A percentile compares a stretch with the other conserved stretches of the same genome.
These are phyloP conservation scores for Entomyzon cyanotis DNA, from an alignment of 2,113 vertebrate species.

Conservation along the genomic window DNA sequence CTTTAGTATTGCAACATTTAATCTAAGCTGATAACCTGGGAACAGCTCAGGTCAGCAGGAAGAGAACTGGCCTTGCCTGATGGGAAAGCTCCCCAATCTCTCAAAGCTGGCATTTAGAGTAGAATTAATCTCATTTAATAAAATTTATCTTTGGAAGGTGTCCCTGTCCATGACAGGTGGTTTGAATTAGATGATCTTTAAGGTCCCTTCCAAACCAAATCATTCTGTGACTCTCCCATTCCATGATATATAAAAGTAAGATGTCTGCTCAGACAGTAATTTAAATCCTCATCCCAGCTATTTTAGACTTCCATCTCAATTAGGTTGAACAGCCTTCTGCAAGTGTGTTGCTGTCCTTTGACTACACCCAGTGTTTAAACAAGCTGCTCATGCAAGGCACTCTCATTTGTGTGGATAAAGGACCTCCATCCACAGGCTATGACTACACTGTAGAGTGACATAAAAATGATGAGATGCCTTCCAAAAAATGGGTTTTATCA, in stretches of 20 bases:
- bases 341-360: background rate
- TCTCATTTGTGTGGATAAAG: background rate
- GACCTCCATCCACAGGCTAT: background rate
- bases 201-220: background rate
- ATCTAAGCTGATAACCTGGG: background rate
- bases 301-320: background rate
- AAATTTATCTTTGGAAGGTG: background rate
- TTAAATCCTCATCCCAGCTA: background rate
- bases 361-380: background rate
- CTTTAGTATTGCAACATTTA: background rate
- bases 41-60: background rate
- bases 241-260: background rate
- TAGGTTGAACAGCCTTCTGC: background rate
- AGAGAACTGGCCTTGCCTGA: background rate
- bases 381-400: background rate
- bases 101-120: background rate
- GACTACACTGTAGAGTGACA: background rate
- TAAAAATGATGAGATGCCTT: background rate
- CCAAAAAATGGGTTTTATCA: background rate
- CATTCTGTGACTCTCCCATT: background rate
- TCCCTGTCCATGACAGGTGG: background rate
- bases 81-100: background rate
- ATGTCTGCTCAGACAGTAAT: background rate
- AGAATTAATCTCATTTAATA: background rate
- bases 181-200: background rate